Evolutionary conservation across 2,888 invertebrate species (phyloP).

Genomic region (Drosophila meridiana): DNA sequence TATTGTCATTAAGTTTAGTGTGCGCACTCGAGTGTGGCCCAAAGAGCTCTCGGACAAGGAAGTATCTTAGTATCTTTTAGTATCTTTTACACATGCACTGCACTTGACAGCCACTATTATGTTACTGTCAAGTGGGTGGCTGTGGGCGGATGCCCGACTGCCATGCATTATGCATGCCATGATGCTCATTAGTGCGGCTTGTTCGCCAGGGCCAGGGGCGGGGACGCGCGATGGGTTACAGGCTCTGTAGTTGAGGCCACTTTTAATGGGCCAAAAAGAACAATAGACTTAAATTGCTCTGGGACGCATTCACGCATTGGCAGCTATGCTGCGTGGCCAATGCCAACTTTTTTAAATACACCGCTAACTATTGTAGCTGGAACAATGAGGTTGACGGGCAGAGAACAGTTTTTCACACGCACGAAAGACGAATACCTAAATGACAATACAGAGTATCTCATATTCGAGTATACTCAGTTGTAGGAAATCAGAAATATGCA

Average conservation of each 20-base stretch:
- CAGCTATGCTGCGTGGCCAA: conserved; percentile 32
- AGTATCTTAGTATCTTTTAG: conserved; percentile 58
- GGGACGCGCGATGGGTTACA: neutral
- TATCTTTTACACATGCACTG: conserved; percentile 72
- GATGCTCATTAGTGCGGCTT: conserved; percentile 72
- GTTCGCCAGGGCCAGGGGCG: conserved; percentile 25
- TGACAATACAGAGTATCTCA: neutral
- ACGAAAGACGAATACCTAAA: too few species aligned
- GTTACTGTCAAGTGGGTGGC: conserved; percentile 56
- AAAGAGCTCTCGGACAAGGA: conserved; percentile 66
- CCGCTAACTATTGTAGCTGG: neutral
- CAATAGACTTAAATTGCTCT: conserved; percentile 67
- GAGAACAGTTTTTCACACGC: neutral
- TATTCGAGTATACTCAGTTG: neutral
- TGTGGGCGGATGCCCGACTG: conserved; percentile 16
- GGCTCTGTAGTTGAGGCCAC: conserved; percentile 17
- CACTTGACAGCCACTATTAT: conserved; percentile 79
- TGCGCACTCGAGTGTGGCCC: conserved; percentile 76
- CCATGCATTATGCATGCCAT: conserved; percentile 76
- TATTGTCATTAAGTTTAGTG: conserved; percentile 77
- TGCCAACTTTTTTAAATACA: conserved; percentile 20
- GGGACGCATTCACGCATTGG: conserved; percentile 31
- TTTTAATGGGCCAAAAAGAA: conserved; percentile 70
- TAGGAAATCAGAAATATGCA: neutral
- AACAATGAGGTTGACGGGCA: neutral